phyloP scores from a whole-genome alignment of 2,888 invertebrate genomes.

The Philaethria dido region DNA sequence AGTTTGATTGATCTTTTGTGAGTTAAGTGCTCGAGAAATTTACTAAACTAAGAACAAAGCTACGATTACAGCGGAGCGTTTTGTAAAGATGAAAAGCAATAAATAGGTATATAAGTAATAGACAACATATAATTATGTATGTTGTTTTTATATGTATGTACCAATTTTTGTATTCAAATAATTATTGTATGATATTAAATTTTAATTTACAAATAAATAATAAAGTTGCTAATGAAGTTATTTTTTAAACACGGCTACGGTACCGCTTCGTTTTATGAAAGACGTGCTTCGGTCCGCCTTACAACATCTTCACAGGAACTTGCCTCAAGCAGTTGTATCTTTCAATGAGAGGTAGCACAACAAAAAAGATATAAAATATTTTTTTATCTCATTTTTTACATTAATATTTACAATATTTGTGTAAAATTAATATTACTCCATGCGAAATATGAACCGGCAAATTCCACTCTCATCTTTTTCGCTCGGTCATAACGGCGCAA shows the following conservation, averaged over 20 bases:
- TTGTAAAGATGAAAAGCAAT: no score
- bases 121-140: no score
- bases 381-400: not conserved
- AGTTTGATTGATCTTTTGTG: no score
- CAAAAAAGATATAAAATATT: not conserved
- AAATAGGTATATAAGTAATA: no score
- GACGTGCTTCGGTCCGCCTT: conserved; percentile 7
- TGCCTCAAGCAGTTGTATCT: conserved; percentile 7
- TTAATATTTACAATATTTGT: not conserved
- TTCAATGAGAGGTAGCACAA: not conserved
- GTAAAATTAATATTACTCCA: not conserved
- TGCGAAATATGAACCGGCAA: not conserved
- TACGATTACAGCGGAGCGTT: no score
- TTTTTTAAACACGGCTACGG: not conserved
- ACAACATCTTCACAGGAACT: not conserved
- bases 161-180: no score
- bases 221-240: not conserved
- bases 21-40: no score
- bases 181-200: no score
- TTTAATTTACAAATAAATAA: not conserved
- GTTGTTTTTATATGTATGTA: no score
- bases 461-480: not conserved
- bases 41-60: no score
- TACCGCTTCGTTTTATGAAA: conserved; percentile 9
- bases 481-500: not conserved